Evolutionary conservation across 1,140 invertebrate genomes (phyloP).

Genomic region (Psilanteris sp.): DNA sequence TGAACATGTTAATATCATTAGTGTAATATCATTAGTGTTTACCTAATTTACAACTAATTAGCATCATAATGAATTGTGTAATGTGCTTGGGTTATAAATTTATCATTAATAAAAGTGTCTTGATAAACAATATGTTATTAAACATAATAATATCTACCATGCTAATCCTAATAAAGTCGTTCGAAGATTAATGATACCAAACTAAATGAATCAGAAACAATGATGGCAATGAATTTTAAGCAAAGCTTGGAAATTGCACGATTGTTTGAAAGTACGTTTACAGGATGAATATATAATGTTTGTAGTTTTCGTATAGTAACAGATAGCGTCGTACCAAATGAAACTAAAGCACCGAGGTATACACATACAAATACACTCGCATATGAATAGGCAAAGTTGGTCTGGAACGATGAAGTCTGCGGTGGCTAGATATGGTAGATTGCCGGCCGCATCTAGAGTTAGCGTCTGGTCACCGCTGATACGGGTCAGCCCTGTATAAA

Average conservation of each 20-base stretch:
- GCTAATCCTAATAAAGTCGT: constrained; percentile 25
- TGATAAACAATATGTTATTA: background rate
- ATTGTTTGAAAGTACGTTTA: constrained; percentile 63
- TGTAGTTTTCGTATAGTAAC: constrained; percentile 52
- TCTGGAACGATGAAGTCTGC: constrained; percentile 49
- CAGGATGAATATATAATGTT: constrained; percentile 60
- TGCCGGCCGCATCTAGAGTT: constrained; percentile 58
- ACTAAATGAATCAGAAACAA: constrained; percentile 56
- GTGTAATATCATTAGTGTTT: too few relatives aligned
- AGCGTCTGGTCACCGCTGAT: constrained; percentile 62
- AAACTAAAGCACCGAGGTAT: constrained; percentile 37
- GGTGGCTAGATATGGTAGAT: constrained; percentile 60
- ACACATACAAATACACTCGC: constrained; percentile 17
- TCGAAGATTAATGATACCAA: constrained; percentile 36
- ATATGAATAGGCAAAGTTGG: constrained; percentile 50
- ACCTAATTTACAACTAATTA: too few relatives aligned
- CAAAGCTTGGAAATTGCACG: constrained; percentile 55
- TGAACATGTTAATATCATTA: too few relatives aligned
- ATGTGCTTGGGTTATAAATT: too few relatives aligned
- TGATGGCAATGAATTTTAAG: constrained; percentile 53
- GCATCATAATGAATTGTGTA: too few relatives aligned
- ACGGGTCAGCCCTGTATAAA: constrained; percentile 74
- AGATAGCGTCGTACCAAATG: constrained; percentile 47
- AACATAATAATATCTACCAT: too few relatives aligned
- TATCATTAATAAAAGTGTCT: too few relatives aligned